A percentile compares a stretch with the other conserved stretches of the same genome.
Evolutionary conservation across 2,113 vertebrate species (phyloP).

Genomic region (Romanogobio albipinnatus): DNA sequence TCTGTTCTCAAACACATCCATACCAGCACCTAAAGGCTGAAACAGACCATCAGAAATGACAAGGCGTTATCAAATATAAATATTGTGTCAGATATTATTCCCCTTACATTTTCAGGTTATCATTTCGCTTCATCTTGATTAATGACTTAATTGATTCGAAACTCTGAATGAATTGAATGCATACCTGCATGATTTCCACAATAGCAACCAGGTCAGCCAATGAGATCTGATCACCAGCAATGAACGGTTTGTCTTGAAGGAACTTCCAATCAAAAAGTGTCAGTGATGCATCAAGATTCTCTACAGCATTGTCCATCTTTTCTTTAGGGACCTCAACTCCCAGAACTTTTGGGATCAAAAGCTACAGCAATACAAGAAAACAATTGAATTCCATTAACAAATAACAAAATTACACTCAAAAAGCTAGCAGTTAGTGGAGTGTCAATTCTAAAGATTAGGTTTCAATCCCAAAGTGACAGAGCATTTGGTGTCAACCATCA

Average conservation of each 20-base stretch:
- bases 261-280: constrained; percentile 83
- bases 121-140: not conserved
- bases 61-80: not conserved
- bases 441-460: not conserved
- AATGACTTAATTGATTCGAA: not conserved
- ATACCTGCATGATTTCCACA: constrained; percentile 91
- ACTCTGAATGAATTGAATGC: too few relatives aligned
- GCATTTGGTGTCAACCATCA: not conserved
- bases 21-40: constrained; percentile 78
- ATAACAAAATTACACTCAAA: not conserved
- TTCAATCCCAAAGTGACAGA: not conserved
- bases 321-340: constrained; percentile 76
- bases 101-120: not conserved
- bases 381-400: not conserved
- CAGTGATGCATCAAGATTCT: constrained; percentile 77
- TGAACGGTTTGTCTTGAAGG: constrained; percentile 83
- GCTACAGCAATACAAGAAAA: constrained; percentile 35
- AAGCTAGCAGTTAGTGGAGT: not conserved
- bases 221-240: constrained; percentile 80
- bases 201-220: constrained; percentile 89
- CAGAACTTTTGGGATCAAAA: constrained; percentile 66
- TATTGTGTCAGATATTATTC: not conserved
- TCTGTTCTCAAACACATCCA: constrained; percentile 76
- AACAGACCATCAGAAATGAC: not conserved
- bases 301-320: constrained; percentile 77